phyloP scores from a whole-genome alignment of 2,888 invertebrate species.

The Andrena praecox region DNA sequence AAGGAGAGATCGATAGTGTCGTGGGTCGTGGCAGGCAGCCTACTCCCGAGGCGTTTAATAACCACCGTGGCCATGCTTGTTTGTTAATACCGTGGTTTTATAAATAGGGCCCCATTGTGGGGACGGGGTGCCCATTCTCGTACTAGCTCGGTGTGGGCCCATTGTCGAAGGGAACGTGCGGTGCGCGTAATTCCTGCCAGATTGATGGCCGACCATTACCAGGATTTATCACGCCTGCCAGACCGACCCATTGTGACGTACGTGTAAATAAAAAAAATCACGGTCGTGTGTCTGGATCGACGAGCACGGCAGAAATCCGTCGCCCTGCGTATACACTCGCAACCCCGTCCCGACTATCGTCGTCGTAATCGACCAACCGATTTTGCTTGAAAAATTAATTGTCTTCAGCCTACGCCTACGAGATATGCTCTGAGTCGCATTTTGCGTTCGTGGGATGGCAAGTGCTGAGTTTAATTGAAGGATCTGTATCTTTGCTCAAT shows the following conservation, averaged over 20 bases:
- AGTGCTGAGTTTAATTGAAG: background rate
- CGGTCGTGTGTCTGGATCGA: slow-evolving; percentile 63
- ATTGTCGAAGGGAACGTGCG: slow-evolving; percentile 72
- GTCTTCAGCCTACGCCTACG: slow-evolving; percentile 2
- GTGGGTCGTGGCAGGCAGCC: slow-evolving; percentile 13
- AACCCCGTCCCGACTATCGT: slow-evolving; percentile 21
- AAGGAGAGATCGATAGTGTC: slow-evolving; percentile 59
- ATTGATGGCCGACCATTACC: slow-evolving; percentile 81
- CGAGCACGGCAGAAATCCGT: slow-evolving; percentile 53
- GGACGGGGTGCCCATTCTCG: slow-evolving; percentile 53
- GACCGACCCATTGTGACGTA: slow-evolving; percentile 71
- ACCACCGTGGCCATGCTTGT: slow-evolving; percentile 49
- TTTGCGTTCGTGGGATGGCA: background rate
- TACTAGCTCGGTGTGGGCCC: slow-evolving; percentile 63
- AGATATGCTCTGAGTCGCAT: background rate
- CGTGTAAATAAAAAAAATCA: slow-evolving; percentile 77
- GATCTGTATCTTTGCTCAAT: too few species aligned
- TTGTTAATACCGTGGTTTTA: slow-evolving; percentile 70
- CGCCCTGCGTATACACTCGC: slow-evolving; percentile 27
- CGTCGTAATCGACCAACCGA: slow-evolving; percentile 27
- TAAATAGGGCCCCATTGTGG: slow-evolving; percentile 67
- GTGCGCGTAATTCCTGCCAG: slow-evolving; percentile 75
- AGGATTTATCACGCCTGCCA: slow-evolving; percentile 80
- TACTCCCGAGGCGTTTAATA: slow-evolving; percentile 56
- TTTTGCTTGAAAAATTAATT: slow-evolving; percentile 46